Conservation (phyloP, 2,113 vertebrate genomes). For the Cathartes aura region DNA sequence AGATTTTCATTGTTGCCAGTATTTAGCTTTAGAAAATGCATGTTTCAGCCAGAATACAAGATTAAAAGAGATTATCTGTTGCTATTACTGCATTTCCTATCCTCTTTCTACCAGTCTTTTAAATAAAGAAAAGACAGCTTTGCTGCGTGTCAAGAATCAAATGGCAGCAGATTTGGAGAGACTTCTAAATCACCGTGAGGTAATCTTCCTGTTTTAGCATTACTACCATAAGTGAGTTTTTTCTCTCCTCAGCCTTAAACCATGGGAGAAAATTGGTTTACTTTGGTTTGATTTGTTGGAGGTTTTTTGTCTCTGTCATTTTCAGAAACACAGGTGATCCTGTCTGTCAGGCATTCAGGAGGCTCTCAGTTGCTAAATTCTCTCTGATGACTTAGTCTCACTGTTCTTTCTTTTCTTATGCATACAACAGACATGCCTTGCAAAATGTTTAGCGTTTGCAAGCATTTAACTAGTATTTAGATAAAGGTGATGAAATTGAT, state of each 20-base stretch:
- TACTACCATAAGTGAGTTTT: neutral
- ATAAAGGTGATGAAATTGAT: neutral
- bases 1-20: slow-evolving; percentile 24
- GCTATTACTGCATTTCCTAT: slow-evolving; percentile 59
- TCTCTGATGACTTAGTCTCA: neutral
- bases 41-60: slow-evolving; percentile 49
- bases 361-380: neutral
- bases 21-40: slow-evolving; percentile 43
- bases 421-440: neutral
- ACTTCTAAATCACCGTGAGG: slow-evolving; percentile 95
- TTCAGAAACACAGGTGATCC: neutral
- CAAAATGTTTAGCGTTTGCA: neutral
- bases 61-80: slow-evolving; percentile 68
- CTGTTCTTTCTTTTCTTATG: neutral
- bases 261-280: neutral
- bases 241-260: neutral
- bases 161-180: slow-evolving; percentile 95
- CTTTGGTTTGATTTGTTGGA: neutral
- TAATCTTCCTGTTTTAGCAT: slow-evolving; percentile 72
- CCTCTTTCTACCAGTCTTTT: slow-evolving; percentile 82
- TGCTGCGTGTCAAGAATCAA: slow-evolving; percentile 93
- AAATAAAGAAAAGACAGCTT: slow-evolving; percentile 88
- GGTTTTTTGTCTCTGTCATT: rapidly evolving
- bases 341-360: neutral
- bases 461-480: neutral